Conservation (phyloP, 2,888 invertebrate species). For the Tenthredo amoena region DNA sequence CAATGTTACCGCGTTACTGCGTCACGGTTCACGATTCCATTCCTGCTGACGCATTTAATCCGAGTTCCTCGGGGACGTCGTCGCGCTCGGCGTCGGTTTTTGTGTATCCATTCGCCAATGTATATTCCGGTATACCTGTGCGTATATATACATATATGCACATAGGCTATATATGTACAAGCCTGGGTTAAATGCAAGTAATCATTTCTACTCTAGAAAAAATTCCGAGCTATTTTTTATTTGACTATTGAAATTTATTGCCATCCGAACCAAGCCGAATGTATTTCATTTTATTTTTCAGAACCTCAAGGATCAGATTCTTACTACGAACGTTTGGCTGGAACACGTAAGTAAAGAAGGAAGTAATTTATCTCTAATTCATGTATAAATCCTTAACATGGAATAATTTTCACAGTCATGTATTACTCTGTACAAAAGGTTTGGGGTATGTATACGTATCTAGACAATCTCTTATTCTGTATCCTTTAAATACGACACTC, state of each 20-base stretch:
- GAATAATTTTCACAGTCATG: not conserved
- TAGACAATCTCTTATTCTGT: slow-evolving; percentile 34
- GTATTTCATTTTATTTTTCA: slow-evolving; percentile 80
- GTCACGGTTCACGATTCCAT: slow-evolving; percentile 47
- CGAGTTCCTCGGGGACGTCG: slow-evolving; percentile 41
- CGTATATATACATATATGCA: not conserved
- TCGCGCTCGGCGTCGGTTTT: not conserved
- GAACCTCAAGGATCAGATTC: slow-evolving; percentile 96
- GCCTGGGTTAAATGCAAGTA: not conserved
- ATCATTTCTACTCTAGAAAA: not conserved
- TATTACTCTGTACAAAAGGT: slow-evolving; percentile 4
- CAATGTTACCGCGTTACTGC: slow-evolving; percentile 42
- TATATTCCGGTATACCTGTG: not conserved
- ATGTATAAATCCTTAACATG: not conserved
- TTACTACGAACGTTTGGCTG: slow-evolving; percentile 96
- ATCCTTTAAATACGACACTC: slow-evolving; percentile 39
- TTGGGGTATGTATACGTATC: not conserved
- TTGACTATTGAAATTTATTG: not conserved
- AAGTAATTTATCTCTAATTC: slow-evolving; percentile 24
- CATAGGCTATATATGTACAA: not conserved
- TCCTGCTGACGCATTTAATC: slow-evolving; percentile 50
- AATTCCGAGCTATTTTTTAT: not conserved
- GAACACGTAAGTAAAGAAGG: slow-evolving; percentile 88
- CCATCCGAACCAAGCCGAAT: not conserved
- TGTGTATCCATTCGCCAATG: not conserved